phyloP scores from a whole-genome alignment of 2,797 vertebrate species.

The Dromococcyx pavoninus region DNA sequence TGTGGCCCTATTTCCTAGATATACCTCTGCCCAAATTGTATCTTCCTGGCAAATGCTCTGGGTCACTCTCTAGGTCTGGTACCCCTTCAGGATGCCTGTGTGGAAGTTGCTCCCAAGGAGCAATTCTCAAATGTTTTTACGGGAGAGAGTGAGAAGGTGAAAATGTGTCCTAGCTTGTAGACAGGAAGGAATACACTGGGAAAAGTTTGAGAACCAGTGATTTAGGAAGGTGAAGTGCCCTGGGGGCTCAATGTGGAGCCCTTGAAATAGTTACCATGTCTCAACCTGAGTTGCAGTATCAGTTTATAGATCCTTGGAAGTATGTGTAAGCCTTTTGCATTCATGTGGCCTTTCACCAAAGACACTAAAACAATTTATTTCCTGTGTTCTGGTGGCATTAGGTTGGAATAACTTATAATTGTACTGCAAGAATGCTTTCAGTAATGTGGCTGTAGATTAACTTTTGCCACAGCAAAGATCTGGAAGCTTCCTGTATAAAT shows the following conservation, averaged over 20 bases:
- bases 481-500: conserved; percentile 37
- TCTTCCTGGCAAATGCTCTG: not conserved
- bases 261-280: conserved; percentile 7
- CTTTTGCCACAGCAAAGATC: conserved; percentile 13
- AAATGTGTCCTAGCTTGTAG: not conserved
- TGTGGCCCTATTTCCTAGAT: not conserved
- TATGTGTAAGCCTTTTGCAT: not conserved
- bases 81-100: not conserved
- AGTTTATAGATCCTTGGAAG: conserved; percentile 25
- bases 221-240: conserved; percentile 14
- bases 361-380: conserved; percentile 19
- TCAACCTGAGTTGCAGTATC: conserved; percentile 33
- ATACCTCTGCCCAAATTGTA: not conserved
- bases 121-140: not conserved
- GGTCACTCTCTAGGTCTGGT: not conserved
- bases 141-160: not conserved
- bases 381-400: conserved; percentile 38
- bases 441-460: conserved; percentile 40
- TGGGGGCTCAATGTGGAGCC: not conserved
- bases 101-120: not conserved
- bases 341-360: conserved; percentile 26
- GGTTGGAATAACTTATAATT: not conserved
- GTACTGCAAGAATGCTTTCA: conserved; percentile 22
- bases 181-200: not conserved
- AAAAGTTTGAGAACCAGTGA: not conserved